These are phyloP conservation scores for Ectemnius cavifrons DNA, from an alignment of 2,888 invertebrate genomes.

Conservation along the genomic window DNA sequence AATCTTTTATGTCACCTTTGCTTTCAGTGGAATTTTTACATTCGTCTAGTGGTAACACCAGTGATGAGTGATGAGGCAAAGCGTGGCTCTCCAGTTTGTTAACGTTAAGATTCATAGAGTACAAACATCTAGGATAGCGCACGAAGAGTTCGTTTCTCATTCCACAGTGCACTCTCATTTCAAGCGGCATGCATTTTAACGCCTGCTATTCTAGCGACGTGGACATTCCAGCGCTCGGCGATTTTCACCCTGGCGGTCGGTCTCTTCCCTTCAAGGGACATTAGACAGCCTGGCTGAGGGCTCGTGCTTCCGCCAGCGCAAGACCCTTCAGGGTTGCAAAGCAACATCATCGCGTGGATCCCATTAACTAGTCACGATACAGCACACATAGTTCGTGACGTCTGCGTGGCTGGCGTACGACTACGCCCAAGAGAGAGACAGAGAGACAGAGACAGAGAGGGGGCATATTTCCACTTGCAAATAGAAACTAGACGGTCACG, in stretches of 20 bases:
- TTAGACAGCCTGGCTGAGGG: conserved; percentile 16
- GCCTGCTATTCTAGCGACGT: conserved; percentile 16
- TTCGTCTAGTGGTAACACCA: background rate
- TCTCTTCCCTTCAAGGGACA: conserved; percentile 1
- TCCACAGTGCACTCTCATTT: background rate
- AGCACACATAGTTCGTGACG: conserved; percentile 19
- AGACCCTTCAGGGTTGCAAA: conserved; percentile 24
- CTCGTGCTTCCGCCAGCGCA: background rate
- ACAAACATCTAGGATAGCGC: conserved; percentile 18
- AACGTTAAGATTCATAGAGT: background rate
- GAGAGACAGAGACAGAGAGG: too few relatives aligned
- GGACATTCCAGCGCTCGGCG: conserved; percentile 11
- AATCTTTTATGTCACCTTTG: conserved; percentile 23
- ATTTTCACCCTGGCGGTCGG: conserved; percentile 21
- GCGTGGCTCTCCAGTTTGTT: too few relatives aligned
- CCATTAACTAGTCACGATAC: conserved; percentile 41
- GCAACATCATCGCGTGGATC: conserved; percentile 37
- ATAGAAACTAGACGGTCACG: conserved; percentile 25
- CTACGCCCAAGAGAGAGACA: conserved; percentile 9
- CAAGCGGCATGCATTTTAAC: conserved; percentile 17
- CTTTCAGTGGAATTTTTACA: conserved; percentile 34
- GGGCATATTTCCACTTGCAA: conserved; percentile 16
- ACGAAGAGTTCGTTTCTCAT: conserved; percentile 31
- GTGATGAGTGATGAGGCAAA: too few relatives aligned
- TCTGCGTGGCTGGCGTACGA: conserved; percentile 23